Evolutionary conservation across 2,113 vertebrate species (phyloP).

Genomic region (Elachura formosa): DNA sequence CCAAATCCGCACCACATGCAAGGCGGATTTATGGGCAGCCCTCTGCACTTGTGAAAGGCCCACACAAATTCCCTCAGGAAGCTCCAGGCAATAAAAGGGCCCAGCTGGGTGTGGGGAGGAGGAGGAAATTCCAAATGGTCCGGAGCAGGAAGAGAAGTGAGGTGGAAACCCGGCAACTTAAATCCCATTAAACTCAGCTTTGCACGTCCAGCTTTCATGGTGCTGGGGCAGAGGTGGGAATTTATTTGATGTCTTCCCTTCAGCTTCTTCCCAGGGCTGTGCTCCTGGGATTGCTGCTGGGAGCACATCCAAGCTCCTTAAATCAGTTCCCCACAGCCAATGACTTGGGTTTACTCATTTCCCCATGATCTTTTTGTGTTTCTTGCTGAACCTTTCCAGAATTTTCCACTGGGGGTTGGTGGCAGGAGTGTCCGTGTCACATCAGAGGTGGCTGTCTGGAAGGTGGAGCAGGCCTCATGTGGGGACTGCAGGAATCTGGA

Average conservation of each 20-base stretch:
- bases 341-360: neutral
- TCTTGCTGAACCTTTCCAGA: neutral
- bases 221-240: neutral
- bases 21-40: neutral
- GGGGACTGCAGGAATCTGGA: neutral
- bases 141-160: neutral
- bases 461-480: neutral
- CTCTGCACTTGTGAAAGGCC: neutral
- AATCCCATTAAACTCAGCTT: neutral
- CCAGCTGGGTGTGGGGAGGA: neutral
- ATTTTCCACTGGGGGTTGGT: neutral
- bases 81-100: neutral
- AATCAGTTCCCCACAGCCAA: neutral
- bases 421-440: neutral
- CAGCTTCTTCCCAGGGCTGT: neutral
- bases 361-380: neutral
- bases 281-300: neutral
- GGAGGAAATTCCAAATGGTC: neutral
- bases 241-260: neutral
- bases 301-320: neutral
- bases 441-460: neutral
- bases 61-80: neutral
- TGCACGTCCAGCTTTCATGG: neutral
- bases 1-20: neutral
- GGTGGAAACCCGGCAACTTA: neutral